phyloP scores from a whole-genome alignment of 2,113 vertebrate species.

The Prunella fulvescens region DNA sequence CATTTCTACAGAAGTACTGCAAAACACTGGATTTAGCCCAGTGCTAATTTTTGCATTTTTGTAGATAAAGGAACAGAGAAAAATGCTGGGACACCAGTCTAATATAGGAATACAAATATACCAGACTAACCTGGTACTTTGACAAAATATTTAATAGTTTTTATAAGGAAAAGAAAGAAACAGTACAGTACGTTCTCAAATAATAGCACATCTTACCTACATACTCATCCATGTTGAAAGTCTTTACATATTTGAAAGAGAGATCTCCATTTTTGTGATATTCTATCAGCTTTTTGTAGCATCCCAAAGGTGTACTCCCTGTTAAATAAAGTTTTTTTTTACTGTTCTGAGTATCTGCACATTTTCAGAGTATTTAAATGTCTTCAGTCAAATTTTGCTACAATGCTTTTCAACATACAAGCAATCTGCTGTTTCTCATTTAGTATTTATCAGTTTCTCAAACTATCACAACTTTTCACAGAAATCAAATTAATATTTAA shows the following conservation, averaged over 20 bases:
- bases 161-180: background rate
- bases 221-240: conserved; percentile 86
- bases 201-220: conserved; percentile 72
- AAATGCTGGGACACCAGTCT: background rate
- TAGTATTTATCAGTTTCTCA: background rate
- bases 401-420: background rate
- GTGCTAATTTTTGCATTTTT: background rate
- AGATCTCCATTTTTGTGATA: conserved; percentile 81
- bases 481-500: background rate
- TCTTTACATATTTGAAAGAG: conserved; percentile 84
- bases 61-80: background rate
- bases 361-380: background rate
- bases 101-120: background rate
- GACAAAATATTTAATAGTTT: background rate
- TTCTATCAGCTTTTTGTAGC: conserved; percentile 83
- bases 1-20: background rate
- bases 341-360: background rate
- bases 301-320: conserved; percentile 83
- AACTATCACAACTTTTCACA: background rate
- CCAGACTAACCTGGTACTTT: background rate
- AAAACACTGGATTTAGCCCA: background rate
- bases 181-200: background rate
- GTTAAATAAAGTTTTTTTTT: conserved; percentile 53
- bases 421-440: background rate
- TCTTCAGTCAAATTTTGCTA: background rate